Percentiles rank a stretch among this genome's conserved stretches.
These are phyloP conservation scores for Aleadryas rufinucha DNA, from an alignment of 2,113 vertebrate species.

Conservation along the genomic window DNA sequence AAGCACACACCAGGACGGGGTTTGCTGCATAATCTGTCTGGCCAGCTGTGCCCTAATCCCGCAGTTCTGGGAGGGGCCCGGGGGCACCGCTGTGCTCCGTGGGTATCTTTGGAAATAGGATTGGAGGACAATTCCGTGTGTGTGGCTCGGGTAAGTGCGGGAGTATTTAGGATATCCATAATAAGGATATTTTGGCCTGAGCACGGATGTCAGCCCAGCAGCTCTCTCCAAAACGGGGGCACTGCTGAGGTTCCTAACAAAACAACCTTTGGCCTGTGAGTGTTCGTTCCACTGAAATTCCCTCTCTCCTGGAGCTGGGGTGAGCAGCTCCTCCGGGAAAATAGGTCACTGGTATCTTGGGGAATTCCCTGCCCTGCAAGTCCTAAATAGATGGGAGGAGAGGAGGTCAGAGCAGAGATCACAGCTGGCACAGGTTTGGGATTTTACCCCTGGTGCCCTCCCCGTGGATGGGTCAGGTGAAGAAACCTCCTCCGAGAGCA, in stretches of 20 bases:
- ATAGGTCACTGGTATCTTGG: neutral
- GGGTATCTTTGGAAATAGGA: neutral
- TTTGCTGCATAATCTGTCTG: conserved; percentile 38
- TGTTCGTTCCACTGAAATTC: neutral
- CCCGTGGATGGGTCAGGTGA: neutral
- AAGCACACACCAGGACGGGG: neutral
- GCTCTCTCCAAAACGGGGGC: fast-evolving
- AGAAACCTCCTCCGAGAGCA: neutral
- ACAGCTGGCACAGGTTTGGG: neutral
- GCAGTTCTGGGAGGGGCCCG: neutral
- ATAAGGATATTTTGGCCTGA: neutral
- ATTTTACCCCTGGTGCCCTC: neutral
- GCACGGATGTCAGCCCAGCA: fast-evolving
- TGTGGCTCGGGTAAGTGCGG: neutral
- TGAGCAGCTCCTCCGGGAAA: neutral
- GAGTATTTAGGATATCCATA: neutral
- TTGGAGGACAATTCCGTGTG: neutral
- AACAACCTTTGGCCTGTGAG: neutral
- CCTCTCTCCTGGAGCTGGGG: neutral
- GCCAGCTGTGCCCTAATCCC: conserved; percentile 17
- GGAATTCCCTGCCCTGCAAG: neutral
- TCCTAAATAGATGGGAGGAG: neutral
- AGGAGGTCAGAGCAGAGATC: neutral
- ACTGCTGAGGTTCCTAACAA: neutral
- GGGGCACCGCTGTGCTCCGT: neutral